Percentiles rank a stretch among this genome's conserved stretches.
These are phyloP conservation scores for Patella pellucida DNA, from an alignment of 2,888 invertebrate genomes.

Conservation along the genomic window DNA sequence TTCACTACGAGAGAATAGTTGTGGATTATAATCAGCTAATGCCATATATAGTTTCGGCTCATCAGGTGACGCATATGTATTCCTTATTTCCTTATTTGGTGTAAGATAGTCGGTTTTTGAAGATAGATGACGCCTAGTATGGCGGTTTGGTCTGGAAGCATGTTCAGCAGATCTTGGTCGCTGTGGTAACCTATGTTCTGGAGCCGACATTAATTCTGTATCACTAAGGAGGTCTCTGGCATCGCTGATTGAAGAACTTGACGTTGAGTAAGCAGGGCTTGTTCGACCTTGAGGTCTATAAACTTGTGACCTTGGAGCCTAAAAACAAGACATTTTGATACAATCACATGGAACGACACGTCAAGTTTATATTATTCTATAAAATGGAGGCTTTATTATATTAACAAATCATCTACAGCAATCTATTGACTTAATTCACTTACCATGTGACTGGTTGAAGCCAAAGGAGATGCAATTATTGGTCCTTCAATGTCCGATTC, in stretches of 20 bases:
- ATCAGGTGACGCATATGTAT: not conserved
- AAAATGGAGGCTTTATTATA: too few relatives aligned
- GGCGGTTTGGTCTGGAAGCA: conserved; percentile 12
- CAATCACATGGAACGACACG: too few relatives aligned
- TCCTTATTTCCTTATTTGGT: not conserved
- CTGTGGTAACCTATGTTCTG: not conserved
- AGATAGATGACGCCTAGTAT: not conserved
- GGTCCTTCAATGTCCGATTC: conserved; percentile 4
- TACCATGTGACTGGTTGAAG: too few relatives aligned
- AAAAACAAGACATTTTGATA: too few relatives aligned
- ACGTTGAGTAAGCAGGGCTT: conserved; percentile 28
- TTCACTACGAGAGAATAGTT: conserved; percentile 56
- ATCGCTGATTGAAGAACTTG: conserved; percentile 46
- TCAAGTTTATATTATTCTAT: too few relatives aligned
- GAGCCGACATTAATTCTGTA: conserved; percentile 18
- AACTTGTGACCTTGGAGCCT: too few relatives aligned
- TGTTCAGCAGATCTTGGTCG: conserved; percentile 25
- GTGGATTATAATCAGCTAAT: conserved; percentile 61
- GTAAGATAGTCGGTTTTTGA: conserved; percentile 20
- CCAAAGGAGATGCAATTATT: not conserved
- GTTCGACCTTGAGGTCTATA: not conserved
- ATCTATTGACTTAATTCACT: too few relatives aligned
- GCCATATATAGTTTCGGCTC: conserved; percentile 45
- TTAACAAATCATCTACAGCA: too few relatives aligned
- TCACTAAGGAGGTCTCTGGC: conserved; percentile 35